These are phyloP conservation scores for Chelonia mydas DNA, from an alignment of 2,797 vertebrate genomes.

Conservation along the genomic window DNA sequence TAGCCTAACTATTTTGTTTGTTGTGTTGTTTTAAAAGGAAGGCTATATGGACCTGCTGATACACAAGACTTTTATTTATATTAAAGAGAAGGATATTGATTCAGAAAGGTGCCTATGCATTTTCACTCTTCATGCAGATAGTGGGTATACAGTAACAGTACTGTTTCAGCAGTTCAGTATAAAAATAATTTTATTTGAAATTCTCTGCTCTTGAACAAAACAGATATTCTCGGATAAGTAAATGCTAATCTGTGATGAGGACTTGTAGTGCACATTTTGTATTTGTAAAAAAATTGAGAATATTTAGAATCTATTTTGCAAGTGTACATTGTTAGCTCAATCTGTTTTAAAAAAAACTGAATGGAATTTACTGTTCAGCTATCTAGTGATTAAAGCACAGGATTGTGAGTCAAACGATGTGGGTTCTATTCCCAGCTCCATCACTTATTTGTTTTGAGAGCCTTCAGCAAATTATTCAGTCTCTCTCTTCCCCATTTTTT, in stretches of 20 bases:
- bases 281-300: no score
- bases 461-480: no score
- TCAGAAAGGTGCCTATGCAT: background rate
- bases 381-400: no score
- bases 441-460: no score
- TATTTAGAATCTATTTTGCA: no score
- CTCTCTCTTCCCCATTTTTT: no score
- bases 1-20: background rate
- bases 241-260: background rate
- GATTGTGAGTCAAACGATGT: no score
- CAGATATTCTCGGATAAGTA: background rate
- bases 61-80: fast-evolving
- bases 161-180: background rate
- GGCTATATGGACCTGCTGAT: background rate
- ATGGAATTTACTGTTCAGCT: no score
- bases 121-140: background rate
- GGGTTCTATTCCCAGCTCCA: no score
- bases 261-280: no score
- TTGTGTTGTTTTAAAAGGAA: background rate
- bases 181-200: background rate
- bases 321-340: no score
- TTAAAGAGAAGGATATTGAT: background rate
- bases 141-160: background rate
- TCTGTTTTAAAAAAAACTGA: no score
- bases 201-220: background rate